Evolutionary conservation across 2,797 vertebrate genomes (phyloP), one percentile per base, ranked within the genome.

Genomic region (Enteromius mattozi): DNA sequence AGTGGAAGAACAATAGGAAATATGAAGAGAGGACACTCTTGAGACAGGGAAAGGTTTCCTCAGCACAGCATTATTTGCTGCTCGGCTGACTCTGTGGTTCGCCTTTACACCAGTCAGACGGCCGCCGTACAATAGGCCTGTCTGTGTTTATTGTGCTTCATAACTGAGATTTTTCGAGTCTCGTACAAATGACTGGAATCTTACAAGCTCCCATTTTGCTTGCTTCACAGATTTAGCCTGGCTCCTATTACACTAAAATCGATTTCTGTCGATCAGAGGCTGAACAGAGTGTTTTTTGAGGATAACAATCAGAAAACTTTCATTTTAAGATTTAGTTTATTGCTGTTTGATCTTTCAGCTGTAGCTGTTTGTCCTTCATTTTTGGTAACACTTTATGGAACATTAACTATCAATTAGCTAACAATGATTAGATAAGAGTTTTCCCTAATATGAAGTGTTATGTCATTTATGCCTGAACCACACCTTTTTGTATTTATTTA

Each of bases 1-100:
- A 79, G 30, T 5, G 1, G 8, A 70, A 82, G 79, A 86, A 88
- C 70, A 82, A 61, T 74, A 86, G 74, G 56, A 82, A 75, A 83
- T 69, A 85, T 85, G 54, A 85, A 82, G 75, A 59, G 80, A 61
- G 59, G 71, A 69, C 68, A 63, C 66, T 47, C 30, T 59, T 17
- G 79, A 65, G 68, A 74, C 61, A 75, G 74, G 76, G 24, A 74
- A 75, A 80, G n/a, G 72, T 72, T 85, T 74, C 66, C 24, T 45
- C 24, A 1, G 49, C 45, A 79, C 40, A 71, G 51, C n/a, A 3
- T 49, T 49, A 65, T 49, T 37, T 84, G 83, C 54, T 69, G 49
- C 71, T 66, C n/a, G 10, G 45, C 61, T 76, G 71, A 65, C 71
- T 75, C 37, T 12, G 13, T 12, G 59, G 56, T 61, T 49, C 59